These are phyloP conservation scores for Mormyrus iriodes DNA, from an alignment of 2,113 vertebrate genomes.

Conservation along the genomic window DNA sequence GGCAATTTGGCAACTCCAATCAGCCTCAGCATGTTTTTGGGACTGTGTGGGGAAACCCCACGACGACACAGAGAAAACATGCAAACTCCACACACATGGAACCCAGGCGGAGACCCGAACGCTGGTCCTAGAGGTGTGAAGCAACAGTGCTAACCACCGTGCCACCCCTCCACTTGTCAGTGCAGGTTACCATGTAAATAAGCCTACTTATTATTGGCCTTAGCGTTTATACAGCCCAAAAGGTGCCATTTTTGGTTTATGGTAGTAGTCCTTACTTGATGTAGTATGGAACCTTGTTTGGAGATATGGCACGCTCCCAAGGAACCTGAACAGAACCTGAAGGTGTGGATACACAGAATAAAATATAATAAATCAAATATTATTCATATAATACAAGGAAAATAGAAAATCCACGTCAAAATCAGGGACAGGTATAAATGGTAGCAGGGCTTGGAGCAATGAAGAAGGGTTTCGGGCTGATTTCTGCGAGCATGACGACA, in stretches of 20 bases:
- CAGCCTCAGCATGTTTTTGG: no score
- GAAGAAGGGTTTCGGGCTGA: background rate
- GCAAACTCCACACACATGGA: no score
- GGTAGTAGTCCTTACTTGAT: slow-evolving; percentile 70
- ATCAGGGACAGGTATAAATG: background rate
- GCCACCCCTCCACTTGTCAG: background rate
- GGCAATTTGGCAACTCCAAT: no score
- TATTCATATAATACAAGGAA: background rate
- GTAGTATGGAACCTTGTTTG: slow-evolving; percentile 80
- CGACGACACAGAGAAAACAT: no score
- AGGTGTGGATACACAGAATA: background rate
- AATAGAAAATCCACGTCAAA: background rate
- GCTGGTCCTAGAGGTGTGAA: no score
- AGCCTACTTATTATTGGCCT: background rate
- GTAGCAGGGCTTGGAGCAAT: background rate
- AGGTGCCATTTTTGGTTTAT: background rate
- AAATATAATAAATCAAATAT: background rate
- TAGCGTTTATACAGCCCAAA: background rate
- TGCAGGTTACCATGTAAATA: background rate
- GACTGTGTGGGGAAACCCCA: no score
- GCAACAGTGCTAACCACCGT: no score
- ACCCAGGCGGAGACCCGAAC: no score
- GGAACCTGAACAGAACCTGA: slow-evolving; percentile 76
- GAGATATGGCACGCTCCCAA: slow-evolving; percentile 78
- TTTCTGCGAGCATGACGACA: background rate